These are phyloP conservation scores for Whitmania pigra DNA, from an alignment of 1,140 invertebrate genomes.

Conservation along the genomic window DNA sequence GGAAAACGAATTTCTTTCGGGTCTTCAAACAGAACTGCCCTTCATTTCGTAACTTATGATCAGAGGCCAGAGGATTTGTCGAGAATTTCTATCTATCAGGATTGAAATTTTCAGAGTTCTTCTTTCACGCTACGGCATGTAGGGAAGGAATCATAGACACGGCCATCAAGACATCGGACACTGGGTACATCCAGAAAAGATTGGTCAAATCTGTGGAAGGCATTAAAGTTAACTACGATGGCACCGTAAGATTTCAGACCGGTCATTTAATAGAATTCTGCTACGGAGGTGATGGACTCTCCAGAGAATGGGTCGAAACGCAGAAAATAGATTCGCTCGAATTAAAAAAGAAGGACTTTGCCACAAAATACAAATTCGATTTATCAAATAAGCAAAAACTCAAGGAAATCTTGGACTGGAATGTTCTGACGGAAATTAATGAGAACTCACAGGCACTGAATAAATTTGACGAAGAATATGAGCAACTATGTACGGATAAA, in stretches of 20 bases:
- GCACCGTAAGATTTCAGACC: conserved; percentile 42
- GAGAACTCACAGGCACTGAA: conserved; percentile 78
- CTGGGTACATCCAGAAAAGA: conserved; percentile 96
- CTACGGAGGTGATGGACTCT: conserved; percentile 94
- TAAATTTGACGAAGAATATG: conserved; percentile 89
- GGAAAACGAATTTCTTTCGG: conserved; percentile 99
- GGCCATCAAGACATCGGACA: conserved; percentile 99
- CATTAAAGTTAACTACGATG: conserved; percentile 74
- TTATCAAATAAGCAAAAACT: conserved; percentile 82
- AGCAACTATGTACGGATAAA: conserved; percentile 74
- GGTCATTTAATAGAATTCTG: conserved; percentile 76
- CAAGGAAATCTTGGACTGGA: conserved; percentile 78
- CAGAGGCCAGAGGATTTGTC: conserved; percentile 99
- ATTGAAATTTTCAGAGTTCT: conserved; percentile 95
- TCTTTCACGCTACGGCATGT: conserved; percentile 99
- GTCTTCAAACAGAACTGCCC: conserved; percentile 90
- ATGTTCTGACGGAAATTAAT: conserved; percentile 81
- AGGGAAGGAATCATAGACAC: conserved; percentile 99
- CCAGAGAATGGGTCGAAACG: conserved; percentile 87
- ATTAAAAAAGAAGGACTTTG: conserved; percentile 84
- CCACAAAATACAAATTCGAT: conserved; percentile 90
- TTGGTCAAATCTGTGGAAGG: conserved; percentile 99
- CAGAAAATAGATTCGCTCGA: conserved; percentile 89
- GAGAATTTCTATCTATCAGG: conserved; percentile 99
- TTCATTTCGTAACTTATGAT: conserved; percentile 99